These are phyloP conservation scores for Cerastis rubricosa DNA, from an alignment of 2,888 invertebrate species.

Conservation along the genomic window DNA sequence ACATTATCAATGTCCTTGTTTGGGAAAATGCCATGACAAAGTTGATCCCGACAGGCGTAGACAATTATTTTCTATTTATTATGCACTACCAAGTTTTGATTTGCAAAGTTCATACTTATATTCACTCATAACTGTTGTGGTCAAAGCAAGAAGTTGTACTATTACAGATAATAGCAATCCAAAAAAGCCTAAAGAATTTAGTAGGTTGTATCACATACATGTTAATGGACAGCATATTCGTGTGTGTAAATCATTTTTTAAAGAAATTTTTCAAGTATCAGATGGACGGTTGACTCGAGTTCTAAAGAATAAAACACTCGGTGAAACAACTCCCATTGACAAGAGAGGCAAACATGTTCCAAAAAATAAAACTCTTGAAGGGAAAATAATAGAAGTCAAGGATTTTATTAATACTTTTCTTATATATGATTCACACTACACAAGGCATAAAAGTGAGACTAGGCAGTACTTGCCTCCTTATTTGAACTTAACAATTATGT, in stretches of 20 bases:
- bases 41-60: neutral
- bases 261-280: constrained; percentile 39
- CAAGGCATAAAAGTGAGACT: constrained; percentile 47
- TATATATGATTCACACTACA: constrained; percentile 54
- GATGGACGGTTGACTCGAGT: neutral
- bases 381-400: constrained; percentile 4
- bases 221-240: constrained; percentile 4
- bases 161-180: neutral
- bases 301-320: constrained; percentile 1
- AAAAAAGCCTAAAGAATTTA: neutral
- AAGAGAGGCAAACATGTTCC: constrained; percentile 8
- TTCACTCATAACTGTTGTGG: constrained; percentile 10
- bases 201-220: neutral
- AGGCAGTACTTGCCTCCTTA: constrained; percentile 18
- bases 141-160: constrained; percentile 6
- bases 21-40: constrained; percentile 6
- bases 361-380: constrained; percentile 10
- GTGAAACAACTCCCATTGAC: constrained; percentile 10
- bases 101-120: constrained; percentile 1
- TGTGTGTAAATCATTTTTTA: constrained; percentile 26
- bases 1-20: constrained; percentile 6
- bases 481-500: constrained; percentile 5
- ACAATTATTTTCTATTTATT: constrained; percentile 10
- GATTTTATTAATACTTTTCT: constrained; percentile 54
- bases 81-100: constrained; percentile 8